A percentile compares a stretch with the other conserved stretches of the same genome.
Evolutionary conservation across 2,113 vertebrate species (phyloP).

Genomic region (Amia ocellicauda): DNA sequence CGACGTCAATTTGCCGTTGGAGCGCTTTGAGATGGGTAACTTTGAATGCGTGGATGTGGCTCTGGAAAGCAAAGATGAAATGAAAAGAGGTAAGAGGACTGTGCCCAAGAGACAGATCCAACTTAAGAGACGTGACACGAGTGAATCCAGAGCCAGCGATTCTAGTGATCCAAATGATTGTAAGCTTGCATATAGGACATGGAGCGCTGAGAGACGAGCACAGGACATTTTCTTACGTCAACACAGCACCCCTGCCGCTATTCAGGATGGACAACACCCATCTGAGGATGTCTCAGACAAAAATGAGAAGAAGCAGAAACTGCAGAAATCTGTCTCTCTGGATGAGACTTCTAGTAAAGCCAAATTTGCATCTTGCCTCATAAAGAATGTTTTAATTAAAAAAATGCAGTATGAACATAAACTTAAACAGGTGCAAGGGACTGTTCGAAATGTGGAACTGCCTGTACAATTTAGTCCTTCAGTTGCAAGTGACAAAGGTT

Average conservation of each 20-base stretch:
- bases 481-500: constrained; percentile 11
- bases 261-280: constrained; percentile 41
- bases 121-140: constrained; percentile 73
- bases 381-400: constrained; percentile 83
- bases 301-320: constrained; percentile 45
- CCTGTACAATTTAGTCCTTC: constrained; percentile 7
- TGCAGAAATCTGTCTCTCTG: constrained; percentile 78
- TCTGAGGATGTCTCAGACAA: constrained; percentile 30
- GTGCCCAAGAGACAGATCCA: constrained; percentile 94
- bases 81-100: constrained; percentile 69
- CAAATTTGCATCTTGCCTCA: constrained; percentile 77
- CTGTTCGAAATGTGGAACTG: constrained; percentile 21
- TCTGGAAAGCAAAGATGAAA: constrained; percentile 71
- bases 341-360: constrained; percentile 68
- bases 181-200: constrained; percentile 37
- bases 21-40: constrained; percentile 65
- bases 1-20: constrained; percentile 43
- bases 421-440: constrained; percentile 52
- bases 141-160: constrained; percentile 54
- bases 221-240: constrained; percentile 60
- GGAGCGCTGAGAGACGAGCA: constrained; percentile 29
- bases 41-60: constrained; percentile 85
- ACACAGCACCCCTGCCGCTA: constrained; percentile 54
- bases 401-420: constrained; percentile 73
- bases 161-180: constrained; percentile 45